These are phyloP conservation scores for Mus spicilegus DNA, from an alignment of 2,113 vertebrate genomes.

Conservation along the genomic window DNA sequence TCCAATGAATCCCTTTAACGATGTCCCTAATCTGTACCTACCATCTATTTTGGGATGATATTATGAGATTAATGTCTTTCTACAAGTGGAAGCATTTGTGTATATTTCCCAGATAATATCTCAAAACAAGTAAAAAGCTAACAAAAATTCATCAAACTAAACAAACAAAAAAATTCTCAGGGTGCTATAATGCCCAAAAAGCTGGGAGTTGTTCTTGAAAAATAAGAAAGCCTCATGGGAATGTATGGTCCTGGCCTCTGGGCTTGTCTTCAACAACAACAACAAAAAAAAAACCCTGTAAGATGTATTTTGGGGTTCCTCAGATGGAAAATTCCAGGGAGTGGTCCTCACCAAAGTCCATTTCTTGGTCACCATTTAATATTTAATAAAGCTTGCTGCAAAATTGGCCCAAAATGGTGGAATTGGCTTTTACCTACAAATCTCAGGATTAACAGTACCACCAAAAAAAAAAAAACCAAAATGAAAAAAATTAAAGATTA, in stretches of 20 bases:
- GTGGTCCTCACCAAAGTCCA: too few species aligned
- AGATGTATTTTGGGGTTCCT: too few species aligned
- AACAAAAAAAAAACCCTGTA: too few species aligned
- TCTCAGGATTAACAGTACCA: not conserved
- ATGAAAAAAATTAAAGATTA: not conserved
- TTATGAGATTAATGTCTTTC: conserved; percentile 20
- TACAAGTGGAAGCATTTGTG: not conserved
- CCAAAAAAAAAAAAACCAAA: not conserved
- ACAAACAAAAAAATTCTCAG: not conserved
- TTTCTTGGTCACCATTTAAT: too few species aligned
- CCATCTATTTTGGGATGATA: not conserved
- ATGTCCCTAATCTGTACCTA: not conserved
- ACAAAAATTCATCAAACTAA: not conserved
- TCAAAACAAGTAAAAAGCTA: not conserved
- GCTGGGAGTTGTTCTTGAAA: too few species aligned
- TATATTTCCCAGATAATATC: not conserved
- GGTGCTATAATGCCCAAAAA: too few species aligned
- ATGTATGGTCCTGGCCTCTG: too few species aligned
- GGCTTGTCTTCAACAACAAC: too few species aligned
- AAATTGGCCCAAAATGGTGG: not conserved
- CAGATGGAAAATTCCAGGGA: too few species aligned
- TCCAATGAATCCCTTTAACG: not conserved
- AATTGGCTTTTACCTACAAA: not conserved
- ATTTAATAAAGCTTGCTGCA: too few species aligned
- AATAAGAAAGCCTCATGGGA: too few species aligned